Evolutionary conservation across 1,140 invertebrate species (phyloP), one percentile per base, ranked within the genome.

Genomic region (Rhyacophila brunnea): DNA sequence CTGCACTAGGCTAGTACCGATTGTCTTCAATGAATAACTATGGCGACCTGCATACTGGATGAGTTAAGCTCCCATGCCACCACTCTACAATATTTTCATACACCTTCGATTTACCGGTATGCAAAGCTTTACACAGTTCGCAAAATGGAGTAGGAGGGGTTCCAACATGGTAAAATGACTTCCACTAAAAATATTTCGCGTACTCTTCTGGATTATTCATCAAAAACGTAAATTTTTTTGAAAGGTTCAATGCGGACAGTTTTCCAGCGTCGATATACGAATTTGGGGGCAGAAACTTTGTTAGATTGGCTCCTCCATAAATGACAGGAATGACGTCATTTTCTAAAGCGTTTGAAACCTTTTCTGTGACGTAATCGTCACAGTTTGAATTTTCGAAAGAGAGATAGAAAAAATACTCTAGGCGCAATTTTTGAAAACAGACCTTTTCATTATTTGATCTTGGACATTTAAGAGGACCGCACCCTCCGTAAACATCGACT

Each of bases 401-500:
- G 47, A 87, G 67, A 67, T 87, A 86, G 67, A 87, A 87, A 62
- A 79, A 80, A 68, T 87, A 87, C 4, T 76, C 64, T 4, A 70
- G 66, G 60, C 75, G 70, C 9, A 85, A 57, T 61, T 72, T 68
- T 2, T 73, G 54, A 28, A 77, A 78, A 36, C 78, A 80, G 15
- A 55, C 61, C 0, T 68, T 59, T 48, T 72, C 71, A 0, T n/a
- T n/a, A n/a, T 68, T 66, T 36, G 69, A 42, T 20, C 65, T 66
- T 0, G 67, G 62, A 57, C 78, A 70, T 43, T 68, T 51, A 0
- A 71, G 58, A 0, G 43, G 53, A 1, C 80, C 79, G 66, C 88
- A 90, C 1, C 66, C 69, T 6, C 87, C 87, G 66, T 83, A 90
- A n/a, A 88, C 78, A 67, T 90, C 85, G 5, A 90, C 80, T 2